These are phyloP conservation scores for Drosophila paranaensis DNA, from an alignment of 2,888 invertebrate genomes.

Conservation along the genomic window DNA sequence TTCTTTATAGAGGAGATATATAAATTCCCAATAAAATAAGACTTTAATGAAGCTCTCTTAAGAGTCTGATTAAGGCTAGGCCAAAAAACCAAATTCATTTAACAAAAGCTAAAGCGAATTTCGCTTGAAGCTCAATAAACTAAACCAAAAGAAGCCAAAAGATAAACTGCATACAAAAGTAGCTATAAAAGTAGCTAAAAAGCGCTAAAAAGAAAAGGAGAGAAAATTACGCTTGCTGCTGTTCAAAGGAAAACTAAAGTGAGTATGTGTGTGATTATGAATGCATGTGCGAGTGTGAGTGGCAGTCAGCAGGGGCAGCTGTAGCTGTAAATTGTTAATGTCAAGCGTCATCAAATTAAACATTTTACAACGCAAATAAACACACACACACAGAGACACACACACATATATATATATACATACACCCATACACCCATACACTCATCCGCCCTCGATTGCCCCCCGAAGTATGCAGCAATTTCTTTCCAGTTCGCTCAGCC, in stretches of 20 bases:
- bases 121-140: background rate
- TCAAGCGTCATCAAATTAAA: slow-evolving; percentile 67
- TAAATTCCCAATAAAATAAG: background rate
- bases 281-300: slow-evolving; percentile 12
- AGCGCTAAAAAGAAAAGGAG: background rate
- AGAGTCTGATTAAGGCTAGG: background rate
- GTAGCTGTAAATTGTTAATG: slow-evolving; percentile 63
- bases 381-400: background rate
- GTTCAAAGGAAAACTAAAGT: slow-evolving; percentile 1
- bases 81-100: background rate
- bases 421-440: background rate
- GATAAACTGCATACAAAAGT: background rate
- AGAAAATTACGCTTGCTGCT: background rate
- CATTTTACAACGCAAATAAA: slow-evolving; percentile 39
- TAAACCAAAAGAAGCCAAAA: background rate
- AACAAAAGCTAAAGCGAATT: background rate
- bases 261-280: background rate
- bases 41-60: background rate
- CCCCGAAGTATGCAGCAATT: slow-evolving; percentile 58
- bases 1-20: too few relatives aligned
- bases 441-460: background rate
- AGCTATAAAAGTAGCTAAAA: background rate
- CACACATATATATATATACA: background rate
- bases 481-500: slow-evolving; percentile 9
- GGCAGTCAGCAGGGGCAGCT: slow-evolving; percentile 54